A percentile compares a stretch with the other conserved stretches of the same genome.
These are phyloP conservation scores for Chionis minor DNA, from an alignment of 2,113 vertebrate genomes.

Conservation along the genomic window DNA sequence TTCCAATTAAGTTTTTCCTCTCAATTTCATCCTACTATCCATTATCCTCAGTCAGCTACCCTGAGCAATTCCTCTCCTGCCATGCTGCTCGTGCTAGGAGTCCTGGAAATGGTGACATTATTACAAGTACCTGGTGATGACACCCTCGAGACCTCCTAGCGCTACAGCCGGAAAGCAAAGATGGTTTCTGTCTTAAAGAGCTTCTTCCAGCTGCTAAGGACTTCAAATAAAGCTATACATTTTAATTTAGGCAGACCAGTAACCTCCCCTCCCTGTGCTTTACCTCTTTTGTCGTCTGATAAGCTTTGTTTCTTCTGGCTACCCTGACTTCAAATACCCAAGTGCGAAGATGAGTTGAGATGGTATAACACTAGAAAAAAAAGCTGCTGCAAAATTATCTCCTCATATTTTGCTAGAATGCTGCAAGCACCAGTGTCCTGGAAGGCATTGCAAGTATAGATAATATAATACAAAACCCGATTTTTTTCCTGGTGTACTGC, in stretches of 20 bases:
- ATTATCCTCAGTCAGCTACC: slow-evolving; percentile 37
- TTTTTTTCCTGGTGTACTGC: background rate
- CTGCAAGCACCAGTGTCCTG: background rate
- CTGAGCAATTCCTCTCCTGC: background rate
- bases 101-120: slow-evolving; percentile 23
- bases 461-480: background rate
- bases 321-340: background rate
- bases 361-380: background rate
- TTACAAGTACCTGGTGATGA: slow-evolving; percentile 6
- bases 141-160: background rate
- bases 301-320: background rate
- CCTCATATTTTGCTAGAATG: background rate
- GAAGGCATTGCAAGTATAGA: background rate
- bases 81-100: background rate
- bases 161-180: background rate
- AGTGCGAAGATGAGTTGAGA: background rate
- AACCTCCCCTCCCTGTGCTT: background rate
- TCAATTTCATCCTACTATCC: slow-evolving; percentile 50
- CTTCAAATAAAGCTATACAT: background rate
- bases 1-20: slow-evolving; percentile 66
- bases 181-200: background rate
- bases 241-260: background rate
- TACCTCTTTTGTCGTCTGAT: background rate
- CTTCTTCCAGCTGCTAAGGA: background rate
- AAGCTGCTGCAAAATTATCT: background rate